phyloP scores from a whole-genome alignment of 2,888 invertebrate species.

The Smittia aterrima region DNA sequence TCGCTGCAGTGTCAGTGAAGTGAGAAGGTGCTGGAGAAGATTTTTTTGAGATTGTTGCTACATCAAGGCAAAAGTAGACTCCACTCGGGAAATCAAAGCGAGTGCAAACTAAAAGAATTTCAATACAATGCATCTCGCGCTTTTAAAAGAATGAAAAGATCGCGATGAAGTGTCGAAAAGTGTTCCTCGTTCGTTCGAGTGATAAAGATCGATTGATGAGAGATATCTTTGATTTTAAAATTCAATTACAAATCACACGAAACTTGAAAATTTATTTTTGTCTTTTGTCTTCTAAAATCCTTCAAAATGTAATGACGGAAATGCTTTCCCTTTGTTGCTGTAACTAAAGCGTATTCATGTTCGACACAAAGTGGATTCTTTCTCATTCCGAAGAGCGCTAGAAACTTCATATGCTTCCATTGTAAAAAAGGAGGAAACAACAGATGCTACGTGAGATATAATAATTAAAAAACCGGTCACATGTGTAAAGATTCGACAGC shows the following conservation, averaged over 20 bases:
- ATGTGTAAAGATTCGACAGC: conserved; percentile 10
- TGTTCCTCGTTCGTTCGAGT: no score
- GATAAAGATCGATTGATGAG: no score
- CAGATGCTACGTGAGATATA: conserved; percentile 39
- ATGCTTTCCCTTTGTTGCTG: not conserved
- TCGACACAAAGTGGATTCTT: conserved; percentile 11
- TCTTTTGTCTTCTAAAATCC: no score
- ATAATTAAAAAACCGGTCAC: conserved; percentile 39
- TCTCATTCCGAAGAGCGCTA: conserved; percentile 1
- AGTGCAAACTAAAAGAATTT: not conserved
- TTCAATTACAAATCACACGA: no score
- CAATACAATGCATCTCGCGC: not conserved
- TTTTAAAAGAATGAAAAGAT: not conserved
- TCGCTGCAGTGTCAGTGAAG: not conserved
- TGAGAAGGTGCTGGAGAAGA: not conserved
- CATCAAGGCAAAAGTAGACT: not conserved
- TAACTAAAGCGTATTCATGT: not conserved
- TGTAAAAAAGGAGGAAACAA: conserved; percentile 23
- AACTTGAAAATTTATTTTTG: no score
- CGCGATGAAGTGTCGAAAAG: not conserved
- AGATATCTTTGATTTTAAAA: no score
- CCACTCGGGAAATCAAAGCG: conserved; percentile 9
- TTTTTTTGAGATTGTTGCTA: not conserved
- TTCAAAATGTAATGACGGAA: conserved; percentile 8
- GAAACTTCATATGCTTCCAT: not conserved